Percentiles rank a stretch among this genome's conserved stretches.
Evolutionary conservation across 2,888 invertebrate genomes (phyloP).

Genomic region (Druceiella hillmani): DNA sequence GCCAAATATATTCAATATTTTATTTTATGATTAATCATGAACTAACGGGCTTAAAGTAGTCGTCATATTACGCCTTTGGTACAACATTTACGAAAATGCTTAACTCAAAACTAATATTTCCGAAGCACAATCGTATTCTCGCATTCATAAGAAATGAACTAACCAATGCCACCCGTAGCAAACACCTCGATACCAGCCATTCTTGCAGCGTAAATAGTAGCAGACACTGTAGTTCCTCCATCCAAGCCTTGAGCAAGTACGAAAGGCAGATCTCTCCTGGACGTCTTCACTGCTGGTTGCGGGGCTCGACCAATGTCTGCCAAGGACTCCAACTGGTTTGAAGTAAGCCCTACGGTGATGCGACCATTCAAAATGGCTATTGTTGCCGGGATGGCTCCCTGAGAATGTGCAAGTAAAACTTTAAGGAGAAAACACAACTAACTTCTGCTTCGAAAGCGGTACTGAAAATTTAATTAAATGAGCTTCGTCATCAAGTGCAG

Average conservation of each 20-base stretch:
- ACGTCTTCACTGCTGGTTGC: slow-evolving; percentile 69
- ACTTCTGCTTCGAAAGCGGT: not conserved
- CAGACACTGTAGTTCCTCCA: slow-evolving; percentile 96
- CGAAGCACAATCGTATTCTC: no score
- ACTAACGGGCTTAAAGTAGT: no score
- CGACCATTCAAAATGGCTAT: slow-evolving; percentile 82
- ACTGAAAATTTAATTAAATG: no score
- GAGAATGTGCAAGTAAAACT: no score
- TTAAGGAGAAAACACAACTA: no score
- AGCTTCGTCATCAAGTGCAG: no score
- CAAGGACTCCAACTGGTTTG: slow-evolving; percentile 59
- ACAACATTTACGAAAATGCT: no score
- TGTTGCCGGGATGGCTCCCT: slow-evolving; percentile 89
- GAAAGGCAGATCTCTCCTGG: slow-evolving; percentile 78
- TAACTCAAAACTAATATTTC: no score
- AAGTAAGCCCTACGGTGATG: slow-evolving; percentile 71
- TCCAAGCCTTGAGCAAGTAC: slow-evolving; percentile 62
- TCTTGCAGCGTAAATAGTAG: slow-evolving; percentile 83
- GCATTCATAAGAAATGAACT: slow-evolving; percentile 34
- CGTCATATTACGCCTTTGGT: no score
- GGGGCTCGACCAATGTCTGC: slow-evolving; percentile 42
- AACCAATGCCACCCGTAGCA: slow-evolving; percentile 82
- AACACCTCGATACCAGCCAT: slow-evolving; percentile 82
- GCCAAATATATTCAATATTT: no score
- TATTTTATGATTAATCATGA: no score